Evolutionary conservation across 2,888 invertebrate genomes (phyloP).

Genomic region (Cerceris rybyensis): DNA sequence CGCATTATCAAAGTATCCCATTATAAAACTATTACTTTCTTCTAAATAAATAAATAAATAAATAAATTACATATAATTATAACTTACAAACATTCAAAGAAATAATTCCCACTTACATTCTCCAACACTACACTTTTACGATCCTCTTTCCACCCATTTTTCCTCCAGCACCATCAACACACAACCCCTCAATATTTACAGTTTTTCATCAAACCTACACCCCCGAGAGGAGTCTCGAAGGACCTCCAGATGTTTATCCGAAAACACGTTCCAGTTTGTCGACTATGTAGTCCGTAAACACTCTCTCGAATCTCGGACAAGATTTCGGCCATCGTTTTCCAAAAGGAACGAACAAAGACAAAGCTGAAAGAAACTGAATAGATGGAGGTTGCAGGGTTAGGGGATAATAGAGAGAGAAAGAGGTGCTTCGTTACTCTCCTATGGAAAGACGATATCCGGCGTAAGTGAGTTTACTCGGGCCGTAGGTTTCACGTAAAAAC

Average conservation of each 20-base stretch:
- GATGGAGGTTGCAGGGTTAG: too few relatives aligned
- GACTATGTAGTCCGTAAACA: neutral
- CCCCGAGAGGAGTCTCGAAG: neutral
- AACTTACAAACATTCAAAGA: too few relatives aligned
- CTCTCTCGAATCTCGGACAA: conserved; percentile 1
- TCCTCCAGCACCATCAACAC: neutral
- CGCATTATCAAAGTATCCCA: too few relatives aligned
- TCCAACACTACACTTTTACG: too few relatives aligned
- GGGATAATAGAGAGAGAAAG: neutral
- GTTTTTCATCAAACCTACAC: neutral
- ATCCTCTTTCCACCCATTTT: neutral
- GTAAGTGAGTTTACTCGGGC: conserved; percentile 58
- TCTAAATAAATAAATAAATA: too few relatives aligned
- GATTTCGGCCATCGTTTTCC: neutral
- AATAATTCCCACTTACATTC: too few relatives aligned
- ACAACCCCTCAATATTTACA: neutral
- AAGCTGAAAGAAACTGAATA: too few relatives aligned
- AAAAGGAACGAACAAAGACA: neutral
- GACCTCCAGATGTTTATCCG: neutral
- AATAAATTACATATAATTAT: too few relatives aligned
- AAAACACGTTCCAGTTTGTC: neutral
- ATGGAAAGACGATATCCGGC: conserved; percentile 30
- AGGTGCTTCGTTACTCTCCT: conserved; percentile 31
- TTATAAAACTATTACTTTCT: too few relatives aligned
- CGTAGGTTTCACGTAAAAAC: conserved; percentile 43